Base-by-base conservation (phyloP, 2,113 vertebrate species). In the Oreochromis spilurus region DNA sequence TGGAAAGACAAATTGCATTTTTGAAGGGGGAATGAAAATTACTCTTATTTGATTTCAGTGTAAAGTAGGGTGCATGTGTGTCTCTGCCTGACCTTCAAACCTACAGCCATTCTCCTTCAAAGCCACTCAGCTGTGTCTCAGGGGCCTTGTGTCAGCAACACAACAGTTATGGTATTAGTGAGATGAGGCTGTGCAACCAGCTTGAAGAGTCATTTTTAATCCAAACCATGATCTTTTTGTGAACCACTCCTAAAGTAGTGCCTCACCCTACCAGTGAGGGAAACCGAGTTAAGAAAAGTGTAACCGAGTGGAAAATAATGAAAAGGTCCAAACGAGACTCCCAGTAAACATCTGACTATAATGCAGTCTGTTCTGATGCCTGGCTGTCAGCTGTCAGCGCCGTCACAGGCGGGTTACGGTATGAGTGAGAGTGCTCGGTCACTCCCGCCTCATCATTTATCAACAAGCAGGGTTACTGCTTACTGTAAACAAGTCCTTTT, bases 301-400 rank as follows among this genome's bases (percentile, higher is more conserved):
- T 0, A 45, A 45, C 13, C 7, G 24, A 70, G 7, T 43, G 62
- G 14, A 36, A 62, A 62, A 60, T 31, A 31, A 60, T 16, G 26
- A 17, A 31, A 31, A 31, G 55, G 55, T 60, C 57, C 57, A 62
- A 62, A 62, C 11, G 9, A 31, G 31, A 8, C 26, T 16, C 13
- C 7, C 31, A 62, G 57, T 31, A 31, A 67, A 67, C 19, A 13
- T 21, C 19, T 8, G 19, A 38, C 34, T 70, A 14, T 14, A 70
- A 70, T 0, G 36, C 1, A 0, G 2, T 38, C 62, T 12, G 7
- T 0, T 1, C 1, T 21, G 34, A 40, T 38, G 34, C 36, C 65
- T 10, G 21, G n/a, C n/a, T 2, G 13, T 45, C 65, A 16, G 65
- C 38, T 2, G 13, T 45, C 65, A 16, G 65, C 38, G 9, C 2